These are phyloP conservation scores for Reticulitermes lucifugus DNA, from an alignment of 2,888 invertebrate species.

Conservation along the genomic window DNA sequence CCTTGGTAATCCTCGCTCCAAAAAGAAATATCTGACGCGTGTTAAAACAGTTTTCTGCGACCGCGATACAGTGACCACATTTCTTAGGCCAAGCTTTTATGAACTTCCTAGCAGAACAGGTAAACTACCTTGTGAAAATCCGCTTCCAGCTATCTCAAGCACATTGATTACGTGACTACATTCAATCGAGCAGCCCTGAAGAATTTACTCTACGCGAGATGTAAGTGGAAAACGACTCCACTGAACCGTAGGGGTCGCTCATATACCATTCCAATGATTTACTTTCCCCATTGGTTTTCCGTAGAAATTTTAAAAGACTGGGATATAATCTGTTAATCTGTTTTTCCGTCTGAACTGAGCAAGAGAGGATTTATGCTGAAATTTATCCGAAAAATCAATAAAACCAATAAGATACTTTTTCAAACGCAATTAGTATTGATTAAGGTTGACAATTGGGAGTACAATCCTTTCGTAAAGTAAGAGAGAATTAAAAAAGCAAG, in stretches of 20 bases:
- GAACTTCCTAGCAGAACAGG: neutral
- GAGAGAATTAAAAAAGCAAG: too few relatives aligned
- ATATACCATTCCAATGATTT: neutral
- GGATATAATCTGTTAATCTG: neutral
- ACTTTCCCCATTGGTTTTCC: neutral
- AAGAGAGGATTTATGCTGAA: neutral
- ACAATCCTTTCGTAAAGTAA: too few relatives aligned
- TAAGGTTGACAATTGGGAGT: too few relatives aligned
- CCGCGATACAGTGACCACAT: too few relatives aligned
- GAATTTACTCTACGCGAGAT: neutral
- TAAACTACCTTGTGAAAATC: neutral
- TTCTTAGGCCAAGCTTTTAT: neutral
- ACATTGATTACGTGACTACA: conserved; percentile 27
- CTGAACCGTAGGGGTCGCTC: conserved; percentile 14
- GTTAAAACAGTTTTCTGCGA: too few relatives aligned
- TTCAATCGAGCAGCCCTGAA: conserved; percentile 23
- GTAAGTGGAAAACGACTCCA: neutral
- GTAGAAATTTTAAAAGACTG: neutral
- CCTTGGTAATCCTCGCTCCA: too few relatives aligned
- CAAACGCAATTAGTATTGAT: too few relatives aligned
- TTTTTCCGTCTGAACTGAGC: neutral
- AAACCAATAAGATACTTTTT: too few relatives aligned
- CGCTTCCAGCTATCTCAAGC: conserved; percentile 3
- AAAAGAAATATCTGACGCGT: too few relatives aligned
- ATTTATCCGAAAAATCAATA: too few relatives aligned